phyloP scores from a whole-genome alignment of 2,888 invertebrate species.

The Ectropis crepuscularia region DNA sequence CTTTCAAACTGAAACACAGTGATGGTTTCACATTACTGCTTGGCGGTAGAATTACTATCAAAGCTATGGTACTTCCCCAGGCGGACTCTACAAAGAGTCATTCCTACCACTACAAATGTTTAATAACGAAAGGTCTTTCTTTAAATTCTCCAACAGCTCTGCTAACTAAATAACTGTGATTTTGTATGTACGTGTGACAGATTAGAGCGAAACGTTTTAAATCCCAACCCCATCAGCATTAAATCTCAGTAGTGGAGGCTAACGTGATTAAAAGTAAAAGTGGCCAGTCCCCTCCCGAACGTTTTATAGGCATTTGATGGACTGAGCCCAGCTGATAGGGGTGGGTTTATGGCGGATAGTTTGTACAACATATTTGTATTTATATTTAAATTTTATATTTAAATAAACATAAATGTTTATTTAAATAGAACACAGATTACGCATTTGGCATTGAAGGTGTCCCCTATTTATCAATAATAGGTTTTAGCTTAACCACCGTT shows the following conservation, averaged over 20 bases:
- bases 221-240: background rate
- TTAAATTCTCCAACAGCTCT: no score
- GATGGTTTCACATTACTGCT: no score
- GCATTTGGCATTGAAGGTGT: background rate
- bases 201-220: background rate
- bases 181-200: no score
- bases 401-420: no score
- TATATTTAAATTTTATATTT: constrained; percentile 10
- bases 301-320: constrained; percentile 28
- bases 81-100: no score
- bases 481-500: no score
- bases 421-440: background rate
- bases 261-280: constrained; percentile 23
- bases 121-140: no score
- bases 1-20: no score
- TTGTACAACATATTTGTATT: constrained; percentile 4
- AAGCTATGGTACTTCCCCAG: no score
- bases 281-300: constrained; percentile 10
- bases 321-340: constrained; percentile 4
- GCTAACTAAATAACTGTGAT: no score
- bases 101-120: no score
- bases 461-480: background rate
- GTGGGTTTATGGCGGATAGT: constrained; percentile 10
- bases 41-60: no score
- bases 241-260: constrained; percentile 8